These are phyloP conservation scores for Hassar affinis DNA, from an alignment of 2,113 vertebrate species.

Conservation along the genomic window DNA sequence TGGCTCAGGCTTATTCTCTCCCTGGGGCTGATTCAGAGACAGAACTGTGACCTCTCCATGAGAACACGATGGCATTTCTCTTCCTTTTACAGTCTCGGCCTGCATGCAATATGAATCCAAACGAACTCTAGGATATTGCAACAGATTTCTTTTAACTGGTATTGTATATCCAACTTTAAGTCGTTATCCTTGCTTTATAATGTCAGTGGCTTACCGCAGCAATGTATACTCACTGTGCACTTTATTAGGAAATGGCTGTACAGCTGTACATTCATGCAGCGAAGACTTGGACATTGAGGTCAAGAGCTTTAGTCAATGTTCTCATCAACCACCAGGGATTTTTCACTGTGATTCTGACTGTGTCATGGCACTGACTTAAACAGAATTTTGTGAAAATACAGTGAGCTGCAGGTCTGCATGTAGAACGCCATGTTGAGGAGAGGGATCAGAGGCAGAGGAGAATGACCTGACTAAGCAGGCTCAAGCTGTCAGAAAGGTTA, in stretches of 20 bases:
- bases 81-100: not conserved
- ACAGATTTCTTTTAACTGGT: not conserved
- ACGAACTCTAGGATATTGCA: not conserved
- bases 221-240: not conserved
- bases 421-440: not conserved
- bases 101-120: not conserved
- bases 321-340: not conserved
- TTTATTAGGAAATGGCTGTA: not conserved
- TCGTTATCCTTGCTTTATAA: not conserved
- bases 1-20: constrained; percentile 10
- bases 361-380: not conserved
- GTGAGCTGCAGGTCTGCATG: not conserved
- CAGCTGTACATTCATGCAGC: not conserved
- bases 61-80: constrained; percentile 20
- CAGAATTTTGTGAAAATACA: not conserved
- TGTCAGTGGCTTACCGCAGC: not conserved
- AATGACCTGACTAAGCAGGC: not conserved
- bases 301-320: not conserved
- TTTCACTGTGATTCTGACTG: not conserved
- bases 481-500: not conserved
- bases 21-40: constrained; percentile 16
- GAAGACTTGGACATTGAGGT: not conserved
- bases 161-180: not conserved
- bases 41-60: constrained; percentile 32
- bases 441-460: not conserved